Conservation (phyloP, 1,140 invertebrate genomes). For the Chironomus tepperi region DNA sequence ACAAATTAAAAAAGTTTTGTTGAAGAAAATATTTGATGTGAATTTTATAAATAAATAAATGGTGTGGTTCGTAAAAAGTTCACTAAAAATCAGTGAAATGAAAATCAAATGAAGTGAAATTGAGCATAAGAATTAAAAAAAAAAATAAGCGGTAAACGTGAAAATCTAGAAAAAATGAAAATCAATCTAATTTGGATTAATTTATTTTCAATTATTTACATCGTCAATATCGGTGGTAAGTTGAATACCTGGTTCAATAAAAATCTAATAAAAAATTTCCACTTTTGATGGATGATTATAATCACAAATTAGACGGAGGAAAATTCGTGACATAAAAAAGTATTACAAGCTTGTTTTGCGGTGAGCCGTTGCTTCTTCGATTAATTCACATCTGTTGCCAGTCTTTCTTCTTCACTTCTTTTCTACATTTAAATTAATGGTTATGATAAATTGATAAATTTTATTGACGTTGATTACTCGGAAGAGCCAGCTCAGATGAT, state of each 20-base stretch:
- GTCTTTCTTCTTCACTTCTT: neutral
- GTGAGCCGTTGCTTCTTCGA: neutral
- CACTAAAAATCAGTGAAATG: neutral
- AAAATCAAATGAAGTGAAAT: neutral
- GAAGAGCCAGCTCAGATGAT: neutral
- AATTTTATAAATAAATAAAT: no score
- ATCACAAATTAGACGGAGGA: neutral
- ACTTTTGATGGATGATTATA: neutral
- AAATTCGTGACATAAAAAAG: neutral
- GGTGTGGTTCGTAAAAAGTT: no score
- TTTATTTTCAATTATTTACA: constrained; percentile 9
- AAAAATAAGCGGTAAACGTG: neutral
- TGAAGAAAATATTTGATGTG: no score
- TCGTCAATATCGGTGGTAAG: neutral
- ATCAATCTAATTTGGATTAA: constrained; percentile 3
- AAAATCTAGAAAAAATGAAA: neutral
- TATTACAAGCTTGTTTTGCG: neutral
- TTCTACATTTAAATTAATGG: neutral
- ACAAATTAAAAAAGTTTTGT: no score
- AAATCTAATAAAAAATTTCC: no score
- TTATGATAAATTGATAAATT: constrained; percentile 3
- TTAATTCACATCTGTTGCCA: constrained; percentile 13
- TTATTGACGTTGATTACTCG: constrained; percentile 7
- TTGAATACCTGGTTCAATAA: no score
- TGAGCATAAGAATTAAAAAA: neutral